Conservation (phyloP, 2,888 invertebrate species). For the Latrodectus hesperus region DNA sequence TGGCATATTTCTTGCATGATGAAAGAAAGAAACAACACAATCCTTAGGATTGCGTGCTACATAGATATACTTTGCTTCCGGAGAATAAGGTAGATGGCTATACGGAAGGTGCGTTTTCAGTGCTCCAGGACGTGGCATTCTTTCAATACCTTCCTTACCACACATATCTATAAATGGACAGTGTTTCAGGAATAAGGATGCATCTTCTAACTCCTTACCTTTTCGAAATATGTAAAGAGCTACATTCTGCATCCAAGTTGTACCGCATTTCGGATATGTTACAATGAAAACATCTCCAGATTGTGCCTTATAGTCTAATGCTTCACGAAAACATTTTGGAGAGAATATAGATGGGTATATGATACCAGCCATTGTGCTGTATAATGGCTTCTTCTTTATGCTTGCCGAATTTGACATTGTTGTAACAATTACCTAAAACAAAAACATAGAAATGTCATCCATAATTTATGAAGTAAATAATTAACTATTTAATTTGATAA, state of each 20-base stretch:
- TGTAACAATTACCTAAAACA: background rate
- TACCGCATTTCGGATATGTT: constrained; percentile 71
- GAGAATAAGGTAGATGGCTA: constrained; percentile 50
- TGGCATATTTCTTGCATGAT: constrained; percentile 71
- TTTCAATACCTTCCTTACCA: constrained; percentile 49
- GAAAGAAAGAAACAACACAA: constrained; percentile 75
- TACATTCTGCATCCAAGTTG: constrained; percentile 70
- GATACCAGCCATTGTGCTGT: constrained; percentile 41
- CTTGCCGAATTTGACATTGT: background rate
- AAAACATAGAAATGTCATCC: background rate
- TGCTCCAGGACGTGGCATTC: constrained; percentile 61
- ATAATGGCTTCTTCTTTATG: constrained; percentile 14
- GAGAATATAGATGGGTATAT: constrained; percentile 23
- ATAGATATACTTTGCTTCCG: constrained; percentile 73
- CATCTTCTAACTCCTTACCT: constrained; percentile 57
- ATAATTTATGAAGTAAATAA: too few relatives aligned
- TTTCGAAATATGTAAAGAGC: constrained; percentile 54
- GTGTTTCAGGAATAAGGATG: constrained; percentile 11
- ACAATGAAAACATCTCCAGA: constrained; percentile 63
- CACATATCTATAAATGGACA: constrained; percentile 65
- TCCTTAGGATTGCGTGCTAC: constrained; percentile 77
- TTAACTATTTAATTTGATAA: too few relatives aligned
- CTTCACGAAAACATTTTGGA: constrained; percentile 37
- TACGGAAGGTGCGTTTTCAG: constrained; percentile 73
- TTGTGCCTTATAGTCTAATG: constrained; percentile 61